These are phyloP conservation scores for Luperina testacea DNA, from an alignment of 2,888 invertebrate genomes.

Conservation along the genomic window DNA sequence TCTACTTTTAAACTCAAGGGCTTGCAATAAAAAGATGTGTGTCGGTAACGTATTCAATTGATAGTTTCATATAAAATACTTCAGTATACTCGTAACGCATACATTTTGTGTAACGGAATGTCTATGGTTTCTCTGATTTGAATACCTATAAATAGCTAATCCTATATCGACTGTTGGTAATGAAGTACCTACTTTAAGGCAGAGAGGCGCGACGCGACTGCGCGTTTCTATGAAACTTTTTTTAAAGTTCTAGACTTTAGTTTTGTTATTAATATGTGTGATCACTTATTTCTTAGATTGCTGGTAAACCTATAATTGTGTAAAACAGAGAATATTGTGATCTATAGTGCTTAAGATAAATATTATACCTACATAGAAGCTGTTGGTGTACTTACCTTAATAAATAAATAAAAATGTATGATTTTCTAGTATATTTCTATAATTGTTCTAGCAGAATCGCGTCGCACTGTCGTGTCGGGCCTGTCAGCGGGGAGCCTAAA, in stretches of 20 bases:
- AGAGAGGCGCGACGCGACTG: neutral
- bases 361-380: too few relatives aligned
- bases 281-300: too few relatives aligned
- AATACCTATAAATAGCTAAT: slow-evolving; percentile 9
- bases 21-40: neutral
- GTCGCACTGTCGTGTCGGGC: neutral
- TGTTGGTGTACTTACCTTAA: too few relatives aligned
- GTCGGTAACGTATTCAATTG: neutral
- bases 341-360: too few relatives aligned
- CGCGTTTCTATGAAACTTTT: neutral
- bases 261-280: too few relatives aligned
- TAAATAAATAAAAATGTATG: too few relatives aligned
- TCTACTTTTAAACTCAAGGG: neutral
- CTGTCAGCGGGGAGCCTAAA: neutral
- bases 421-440: too few relatives aligned
- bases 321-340: too few relatives aligned
- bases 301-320: too few relatives aligned
- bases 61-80: neutral
- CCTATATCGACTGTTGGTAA: neutral
- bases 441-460: neutral
- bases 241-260: too few relatives aligned
- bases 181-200: neutral
- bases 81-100: neutral
- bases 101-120: neutral
- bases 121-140: slow-evolving; percentile 44